phyloP scores from a whole-genome alignment of 2,888 invertebrate genomes.

The Eledona agricola region DNA sequence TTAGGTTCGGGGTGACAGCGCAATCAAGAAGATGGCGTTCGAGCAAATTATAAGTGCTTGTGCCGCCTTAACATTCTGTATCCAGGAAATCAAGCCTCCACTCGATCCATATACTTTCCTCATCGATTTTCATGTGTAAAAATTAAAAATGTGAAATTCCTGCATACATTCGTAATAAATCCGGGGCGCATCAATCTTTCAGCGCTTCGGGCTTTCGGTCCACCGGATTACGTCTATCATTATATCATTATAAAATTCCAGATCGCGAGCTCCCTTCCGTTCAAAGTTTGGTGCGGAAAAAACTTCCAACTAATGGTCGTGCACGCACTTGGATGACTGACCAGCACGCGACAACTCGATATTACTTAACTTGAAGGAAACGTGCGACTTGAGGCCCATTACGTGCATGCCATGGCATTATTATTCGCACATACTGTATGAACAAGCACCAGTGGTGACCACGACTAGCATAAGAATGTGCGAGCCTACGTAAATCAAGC shows the following conservation, averaged over 20 bases:
- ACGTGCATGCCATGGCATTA: constrained; percentile 38
- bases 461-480: constrained; percentile 15
- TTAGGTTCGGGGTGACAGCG: no score
- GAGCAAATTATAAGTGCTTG: no score
- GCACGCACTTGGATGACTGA: constrained; percentile 17
- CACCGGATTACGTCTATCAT: constrained; percentile 27
- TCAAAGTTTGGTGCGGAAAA: constrained; percentile 13
- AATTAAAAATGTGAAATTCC: no score
- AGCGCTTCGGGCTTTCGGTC: constrained; percentile 22
- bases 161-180: no score
- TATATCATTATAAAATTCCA: constrained; percentile 31
- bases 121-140: no score
- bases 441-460: constrained; percentile 3
- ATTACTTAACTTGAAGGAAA: constrained; percentile 32
- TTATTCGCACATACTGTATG: constrained; percentile 24
- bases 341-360: constrained; percentile 32
- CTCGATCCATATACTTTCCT: no score
- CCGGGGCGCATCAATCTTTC: constrained; percentile 10
- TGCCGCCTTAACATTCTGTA: no score
- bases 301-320: constrained; percentile 12
- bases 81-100: no score
- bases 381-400: constrained; percentile 32
- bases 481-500: constrained; percentile 1
- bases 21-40: no score
- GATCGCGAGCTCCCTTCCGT: constrained; percentile 27